These are phyloP conservation scores for Nanorana parkeri DNA, from an alignment of 2,113 vertebrate species.

Conservation along the genomic window DNA sequence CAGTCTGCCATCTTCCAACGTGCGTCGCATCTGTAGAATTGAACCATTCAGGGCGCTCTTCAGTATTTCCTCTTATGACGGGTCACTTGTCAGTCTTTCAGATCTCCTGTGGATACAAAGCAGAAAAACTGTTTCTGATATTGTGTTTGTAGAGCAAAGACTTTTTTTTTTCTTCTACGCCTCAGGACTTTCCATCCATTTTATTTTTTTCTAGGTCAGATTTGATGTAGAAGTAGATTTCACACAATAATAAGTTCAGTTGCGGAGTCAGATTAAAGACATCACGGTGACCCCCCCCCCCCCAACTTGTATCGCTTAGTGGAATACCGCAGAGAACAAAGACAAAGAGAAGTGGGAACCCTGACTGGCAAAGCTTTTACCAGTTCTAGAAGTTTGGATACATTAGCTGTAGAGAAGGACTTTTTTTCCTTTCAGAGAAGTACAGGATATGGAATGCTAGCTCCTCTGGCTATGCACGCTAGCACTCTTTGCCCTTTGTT, in stretches of 20 bases:
- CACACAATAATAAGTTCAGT: slow-evolving; percentile 21
- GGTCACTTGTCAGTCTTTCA: neutral
- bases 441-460: too few relatives aligned
- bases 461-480: too few relatives aligned
- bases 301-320: neutral
- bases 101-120: neutral
- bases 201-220: slow-evolving; percentile 45
- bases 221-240: slow-evolving; percentile 19
- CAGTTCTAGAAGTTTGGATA: neutral
- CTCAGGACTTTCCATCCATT: slow-evolving; percentile 4
- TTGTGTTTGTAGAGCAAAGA: slow-evolving; percentile 19
- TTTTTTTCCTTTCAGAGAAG: too few relatives aligned
- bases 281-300: slow-evolving; percentile 6
- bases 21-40: too few relatives aligned
- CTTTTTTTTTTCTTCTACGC: neutral
- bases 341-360: neutral
- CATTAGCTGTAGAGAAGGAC: too few relatives aligned
- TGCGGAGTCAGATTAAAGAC: slow-evolving; percentile 27
- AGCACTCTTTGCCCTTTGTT: too few relatives aligned
- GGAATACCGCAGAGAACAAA: slow-evolving; percentile 25
- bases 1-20: too few relatives aligned
- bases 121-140: neutral
- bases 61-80: neutral
- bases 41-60: neutral
- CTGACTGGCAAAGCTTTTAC: neutral